phyloP scores from a whole-genome alignment of 2,888 invertebrate genomes.

The Cotesia congregata region DNA sequence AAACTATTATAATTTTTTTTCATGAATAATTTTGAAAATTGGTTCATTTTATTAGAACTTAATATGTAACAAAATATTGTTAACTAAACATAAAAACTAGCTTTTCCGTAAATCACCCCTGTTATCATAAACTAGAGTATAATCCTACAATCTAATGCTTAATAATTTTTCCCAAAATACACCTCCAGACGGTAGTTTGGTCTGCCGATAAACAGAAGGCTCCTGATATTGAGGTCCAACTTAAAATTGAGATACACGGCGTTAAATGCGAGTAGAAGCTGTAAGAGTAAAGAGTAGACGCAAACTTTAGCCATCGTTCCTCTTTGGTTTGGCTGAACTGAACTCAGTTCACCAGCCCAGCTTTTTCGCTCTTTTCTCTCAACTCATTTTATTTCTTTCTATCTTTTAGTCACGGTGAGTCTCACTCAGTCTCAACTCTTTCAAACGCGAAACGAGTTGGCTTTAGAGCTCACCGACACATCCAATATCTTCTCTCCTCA shows the following conservation, averaged over 20 bases:
- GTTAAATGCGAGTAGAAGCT: constrained; percentile 17
- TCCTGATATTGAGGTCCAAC: background rate
- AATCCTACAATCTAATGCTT: background rate
- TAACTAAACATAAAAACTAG: no score
- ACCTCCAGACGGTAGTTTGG: background rate
- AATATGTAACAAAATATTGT: no score
- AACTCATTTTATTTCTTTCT: background rate
- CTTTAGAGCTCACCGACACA: constrained; percentile 36
- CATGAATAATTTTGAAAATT: no score
- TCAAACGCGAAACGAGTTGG: constrained; percentile 36
- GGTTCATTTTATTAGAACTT: no score
- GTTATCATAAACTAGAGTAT: no score
- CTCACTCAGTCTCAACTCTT: constrained; percentile 12
- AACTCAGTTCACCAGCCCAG: background rate
- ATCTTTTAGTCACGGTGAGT: background rate
- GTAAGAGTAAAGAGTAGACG: constrained; percentile 3
- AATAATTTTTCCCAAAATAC: background rate
- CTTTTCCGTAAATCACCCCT: no score
- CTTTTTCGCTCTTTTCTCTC: constrained; percentile 8
- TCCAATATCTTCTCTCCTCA: constrained; percentile 37
- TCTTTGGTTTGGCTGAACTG: background rate
- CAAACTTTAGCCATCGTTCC: constrained; percentile 20
- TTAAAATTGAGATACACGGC: constrained; percentile 36
- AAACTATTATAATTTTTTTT: no score
- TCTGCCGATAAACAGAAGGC: background rate